Base-by-base conservation (phyloP, 2,888 invertebrate species). In the Lissonota sp. region DNA sequence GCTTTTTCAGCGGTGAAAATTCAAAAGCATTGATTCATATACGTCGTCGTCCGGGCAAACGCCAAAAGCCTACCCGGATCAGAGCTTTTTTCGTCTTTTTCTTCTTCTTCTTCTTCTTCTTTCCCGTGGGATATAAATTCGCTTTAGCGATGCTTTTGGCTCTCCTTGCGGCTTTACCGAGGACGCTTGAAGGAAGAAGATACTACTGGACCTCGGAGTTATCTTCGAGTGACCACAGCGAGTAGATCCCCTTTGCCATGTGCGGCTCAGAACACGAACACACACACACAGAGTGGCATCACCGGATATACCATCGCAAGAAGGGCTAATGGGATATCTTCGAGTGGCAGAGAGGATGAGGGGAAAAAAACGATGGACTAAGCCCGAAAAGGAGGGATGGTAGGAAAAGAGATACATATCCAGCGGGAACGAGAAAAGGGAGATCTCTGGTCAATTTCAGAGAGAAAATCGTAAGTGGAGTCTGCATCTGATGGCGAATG, bases 271-370 rank as follows among this genome's bases (percentile, higher is more conserved):
- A 57, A 5, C 49, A 12, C 49, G 49, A 49, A 12, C 10, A 49
- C 49, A 49, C 49, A 7, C 46, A 46, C 46, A 55, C 62, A 53
- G 72, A 55, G 80, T 62, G 73, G 83, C 77, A 77, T 78, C 77
- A 40, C 51, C 51, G 73, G 66, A 49, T 78, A 53, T 58, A 39
- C 7, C 39, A 12, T 39, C 12, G 55, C 63, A 46, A 53, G 66
- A 72, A 66, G 82, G 80, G 66, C 83, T 82, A 84, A 84, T 84
- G 81, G 82, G 79, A 83, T 81, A 78, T 81, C 46, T 60, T 82
- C 75, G 72, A 81, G 80, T 78, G 78, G 72, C 53, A 12, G 49
- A 12, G 49, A 62, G 39, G 53, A 53, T 64, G 66, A 55, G 67
- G 39, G 42, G 62, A 62, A 63, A 57, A 58, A 70, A 57, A 55